A percentile compares a stretch with the other conserved stretches of the same genome.
Conservation (phyloP, 2,113 vertebrate genomes). For the Orthonyx spaldingii region DNA sequence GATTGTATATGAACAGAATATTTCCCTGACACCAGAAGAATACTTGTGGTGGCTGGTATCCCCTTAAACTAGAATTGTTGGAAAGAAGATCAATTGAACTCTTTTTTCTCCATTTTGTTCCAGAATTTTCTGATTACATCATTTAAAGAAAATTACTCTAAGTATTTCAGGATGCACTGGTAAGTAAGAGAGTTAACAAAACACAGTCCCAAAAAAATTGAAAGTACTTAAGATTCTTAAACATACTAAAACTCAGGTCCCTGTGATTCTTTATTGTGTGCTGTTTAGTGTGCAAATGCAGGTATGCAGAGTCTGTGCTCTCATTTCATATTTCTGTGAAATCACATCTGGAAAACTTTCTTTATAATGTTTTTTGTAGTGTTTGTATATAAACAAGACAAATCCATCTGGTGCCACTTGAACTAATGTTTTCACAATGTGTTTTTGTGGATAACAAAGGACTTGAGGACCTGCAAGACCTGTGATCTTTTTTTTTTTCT, state of each 20-base stretch:
- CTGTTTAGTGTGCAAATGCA: background rate
- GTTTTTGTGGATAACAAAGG: background rate
- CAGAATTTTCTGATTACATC: background rate
- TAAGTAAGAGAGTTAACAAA: background rate
- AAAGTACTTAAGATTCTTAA: background rate
- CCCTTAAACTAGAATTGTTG: background rate
- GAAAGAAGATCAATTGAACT: background rate
- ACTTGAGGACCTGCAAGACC: background rate
- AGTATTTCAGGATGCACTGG: background rate
- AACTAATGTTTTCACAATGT: background rate
- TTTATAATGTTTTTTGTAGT: background rate
- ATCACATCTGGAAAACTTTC: background rate
- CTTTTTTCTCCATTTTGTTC: background rate
- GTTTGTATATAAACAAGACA: background rate
- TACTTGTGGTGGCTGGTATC: background rate
- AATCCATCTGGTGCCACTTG: background rate
- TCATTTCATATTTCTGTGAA: background rate
- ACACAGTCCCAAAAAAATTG: background rate
- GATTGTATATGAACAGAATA: background rate
- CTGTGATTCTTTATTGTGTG: background rate
- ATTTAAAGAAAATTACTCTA: background rate
- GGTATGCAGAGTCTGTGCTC: background rate
- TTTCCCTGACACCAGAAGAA: background rate
- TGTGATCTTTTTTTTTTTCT: background rate
- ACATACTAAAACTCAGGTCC: background rate